Base-by-base conservation (phyloP, 2,113 vertebrate genomes). In the Muntiacus muntjak region DNA sequence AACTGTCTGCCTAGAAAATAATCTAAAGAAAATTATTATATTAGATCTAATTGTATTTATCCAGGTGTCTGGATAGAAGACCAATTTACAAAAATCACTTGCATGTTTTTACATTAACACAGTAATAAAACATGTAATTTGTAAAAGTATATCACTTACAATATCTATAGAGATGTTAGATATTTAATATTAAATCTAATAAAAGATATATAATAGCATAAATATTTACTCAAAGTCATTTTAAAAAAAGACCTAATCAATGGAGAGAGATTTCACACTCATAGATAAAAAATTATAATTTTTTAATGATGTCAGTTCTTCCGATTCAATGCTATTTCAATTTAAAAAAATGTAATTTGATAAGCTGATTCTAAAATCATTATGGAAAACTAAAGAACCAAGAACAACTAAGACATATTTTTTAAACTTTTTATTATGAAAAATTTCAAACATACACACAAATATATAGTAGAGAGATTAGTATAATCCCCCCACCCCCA, bases 121-220 rank as follows among this genome's bases (percentile, higher is more conserved):
- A 85, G 85, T 62, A 76, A 40, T 43, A 78, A 95, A 40, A 45
- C 19, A 52, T 43, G 21, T n/a, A 52, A 92, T 19, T 58, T 86
- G 76, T 55, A 14, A 78, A 96, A 67, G 28, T 85, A 57, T 21
- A 84, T 78, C 19, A 92, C 36, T 89, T 94, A 96, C 10, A 86
- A 74, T 52, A 87, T 36, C 45, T 74, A 76, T 13, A 82, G 81
- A 36, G 54, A 81, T 82, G 16, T 62, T 87, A 87, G 7, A 64
- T 45, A 89, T 57, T 62, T 96, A 92, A 84, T 92, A 95, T 89
- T 50, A 67, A 84, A 94, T 83, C 16, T 62, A 54, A 62, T 76
- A 54, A 88, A 94, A 92, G 21, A 84, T 95, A 2, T 11, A 84
- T 40, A 58, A 19, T 92, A 67, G 4, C 79, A 85, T 55, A 92